These are phyloP conservation scores for Micronycteris hirsuta DNA, from an alignment of 2,113 vertebrate species.

Conservation along the genomic window DNA sequence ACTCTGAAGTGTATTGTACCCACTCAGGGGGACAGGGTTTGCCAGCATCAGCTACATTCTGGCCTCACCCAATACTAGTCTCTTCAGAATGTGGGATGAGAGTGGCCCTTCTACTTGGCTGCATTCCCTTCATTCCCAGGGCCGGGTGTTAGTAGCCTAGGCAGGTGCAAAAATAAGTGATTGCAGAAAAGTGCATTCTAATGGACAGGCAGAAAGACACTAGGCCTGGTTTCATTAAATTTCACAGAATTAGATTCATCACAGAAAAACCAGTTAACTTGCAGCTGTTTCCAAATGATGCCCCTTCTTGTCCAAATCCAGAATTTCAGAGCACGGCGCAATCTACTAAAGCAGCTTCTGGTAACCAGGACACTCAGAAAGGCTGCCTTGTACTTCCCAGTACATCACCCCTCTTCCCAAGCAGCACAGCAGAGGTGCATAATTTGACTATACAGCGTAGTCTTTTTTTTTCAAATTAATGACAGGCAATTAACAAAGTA, in stretches of 20 bases:
- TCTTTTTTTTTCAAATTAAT: background rate
- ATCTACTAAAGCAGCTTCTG: background rate
- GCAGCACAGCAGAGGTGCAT: background rate
- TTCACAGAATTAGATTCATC: background rate
- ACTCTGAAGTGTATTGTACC: background rate
- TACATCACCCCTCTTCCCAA: background rate
- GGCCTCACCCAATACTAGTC: background rate
- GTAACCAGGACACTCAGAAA: background rate
- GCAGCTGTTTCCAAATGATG: background rate
- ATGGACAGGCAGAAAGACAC: background rate
- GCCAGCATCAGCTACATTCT: background rate
- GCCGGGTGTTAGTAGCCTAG: background rate
- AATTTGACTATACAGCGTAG: background rate
- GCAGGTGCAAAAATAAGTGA: background rate
- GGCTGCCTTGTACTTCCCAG: background rate
- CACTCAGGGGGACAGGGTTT: too few species aligned
- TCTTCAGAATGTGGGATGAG: background rate
- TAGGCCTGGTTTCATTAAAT: background rate
- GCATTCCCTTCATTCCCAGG: background rate
- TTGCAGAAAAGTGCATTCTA: background rate
- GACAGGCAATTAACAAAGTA: background rate
- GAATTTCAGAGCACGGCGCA: background rate
- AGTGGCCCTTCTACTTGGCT: background rate
- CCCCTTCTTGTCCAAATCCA: background rate
- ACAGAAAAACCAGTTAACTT: background rate